A percentile compares a stretch with the other conserved stretches of the same genome.
Evolutionary conservation across 2,888 invertebrate genomes (phyloP).

Genomic region (Spodoptera picta): DNA sequence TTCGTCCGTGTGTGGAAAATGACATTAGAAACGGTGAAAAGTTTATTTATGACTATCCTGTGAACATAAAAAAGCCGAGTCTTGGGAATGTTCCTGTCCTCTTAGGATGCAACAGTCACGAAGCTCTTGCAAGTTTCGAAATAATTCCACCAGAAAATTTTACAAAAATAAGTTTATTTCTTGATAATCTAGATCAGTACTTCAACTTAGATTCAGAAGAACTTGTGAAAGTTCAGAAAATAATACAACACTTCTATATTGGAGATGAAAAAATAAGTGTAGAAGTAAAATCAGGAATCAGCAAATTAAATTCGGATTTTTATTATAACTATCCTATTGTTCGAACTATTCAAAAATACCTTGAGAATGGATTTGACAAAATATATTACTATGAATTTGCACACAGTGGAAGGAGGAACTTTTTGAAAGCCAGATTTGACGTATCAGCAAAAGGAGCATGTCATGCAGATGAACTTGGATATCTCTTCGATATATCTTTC

Average conservation of each 20-base stretch:
- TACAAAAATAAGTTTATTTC: slow-evolving; percentile 41
- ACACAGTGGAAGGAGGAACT: slow-evolving; percentile 67
- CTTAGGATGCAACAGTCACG: slow-evolving; percentile 61
- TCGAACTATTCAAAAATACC: slow-evolving; percentile 61
- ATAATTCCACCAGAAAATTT: slow-evolving; percentile 37
- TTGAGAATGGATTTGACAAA: slow-evolving; percentile 54
- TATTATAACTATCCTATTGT: slow-evolving; percentile 58
- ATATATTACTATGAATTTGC: slow-evolving; percentile 70
- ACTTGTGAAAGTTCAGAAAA: slow-evolving; percentile 50
- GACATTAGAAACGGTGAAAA: slow-evolving; percentile 54
- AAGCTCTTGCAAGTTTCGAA: slow-evolving; percentile 43
- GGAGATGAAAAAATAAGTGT: slow-evolving; percentile 58
- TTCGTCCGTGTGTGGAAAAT: slow-evolving; percentile 67
- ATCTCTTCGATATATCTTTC: slow-evolving; percentile 62
- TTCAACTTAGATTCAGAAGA: slow-evolving; percentile 60
- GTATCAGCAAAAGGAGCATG: slow-evolving; percentile 56
- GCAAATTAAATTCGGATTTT: slow-evolving; percentile 65
- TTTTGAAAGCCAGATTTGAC: slow-evolving; percentile 58
- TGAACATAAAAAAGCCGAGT: slow-evolving; percentile 50
- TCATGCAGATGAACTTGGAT: slow-evolving; percentile 66
- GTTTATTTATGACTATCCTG: slow-evolving; percentile 59
- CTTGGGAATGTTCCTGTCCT: slow-evolving; percentile 56
- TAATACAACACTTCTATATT: slow-evolving; percentile 68
- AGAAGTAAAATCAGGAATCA: slow-evolving; percentile 53
- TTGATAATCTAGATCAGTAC: slow-evolving; percentile 28